Conservation (phyloP, 2,888 invertebrate species). For the Stegophylla sp. region DNA sequence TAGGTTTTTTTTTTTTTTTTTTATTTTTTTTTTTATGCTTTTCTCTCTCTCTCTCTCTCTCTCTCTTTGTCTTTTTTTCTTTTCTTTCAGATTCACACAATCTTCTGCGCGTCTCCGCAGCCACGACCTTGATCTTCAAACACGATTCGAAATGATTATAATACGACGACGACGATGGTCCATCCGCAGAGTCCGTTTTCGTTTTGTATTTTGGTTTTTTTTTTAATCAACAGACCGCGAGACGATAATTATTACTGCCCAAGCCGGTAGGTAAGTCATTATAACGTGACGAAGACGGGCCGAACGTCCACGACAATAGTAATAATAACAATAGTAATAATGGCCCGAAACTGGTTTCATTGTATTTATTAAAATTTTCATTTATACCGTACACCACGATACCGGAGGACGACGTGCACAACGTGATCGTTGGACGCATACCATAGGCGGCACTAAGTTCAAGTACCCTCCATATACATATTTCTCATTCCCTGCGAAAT, state of each 20-base stretch:
- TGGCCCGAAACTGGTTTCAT: slow-evolving; percentile 25
- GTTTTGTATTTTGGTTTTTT: neutral
- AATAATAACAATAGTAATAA: slow-evolving; percentile 9
- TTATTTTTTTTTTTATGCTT: neutral
- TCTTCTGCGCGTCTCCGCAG: neutral
- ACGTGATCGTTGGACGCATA: neutral
- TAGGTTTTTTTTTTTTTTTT: neutral
- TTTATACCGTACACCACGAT: neutral
- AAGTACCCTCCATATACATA: too few species aligned
- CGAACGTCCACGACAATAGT: slow-evolving; percentile 29
- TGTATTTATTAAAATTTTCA: slow-evolving; percentile 24
- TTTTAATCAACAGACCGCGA: slow-evolving; percentile 31
- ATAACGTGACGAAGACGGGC: slow-evolving; percentile 20
- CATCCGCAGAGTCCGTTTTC: slow-evolving; percentile 18
- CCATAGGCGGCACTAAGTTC: neutral
- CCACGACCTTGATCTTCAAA: slow-evolving; percentile 29
- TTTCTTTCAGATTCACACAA: slow-evolving; percentile 12
- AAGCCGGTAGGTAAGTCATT: slow-evolving; percentile 22
- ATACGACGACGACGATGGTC: neutral
- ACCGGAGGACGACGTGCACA: too few species aligned
- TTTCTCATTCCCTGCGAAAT: too few species aligned
- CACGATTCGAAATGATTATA: slow-evolving; percentile 27
- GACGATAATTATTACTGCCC: slow-evolving; percentile 26
- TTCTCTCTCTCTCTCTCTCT: too few species aligned
- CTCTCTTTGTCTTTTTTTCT: neutral